These are phyloP conservation scores for Drosophila aldrichi DNA, from an alignment of 2,888 invertebrate genomes.

Conservation along the genomic window DNA sequence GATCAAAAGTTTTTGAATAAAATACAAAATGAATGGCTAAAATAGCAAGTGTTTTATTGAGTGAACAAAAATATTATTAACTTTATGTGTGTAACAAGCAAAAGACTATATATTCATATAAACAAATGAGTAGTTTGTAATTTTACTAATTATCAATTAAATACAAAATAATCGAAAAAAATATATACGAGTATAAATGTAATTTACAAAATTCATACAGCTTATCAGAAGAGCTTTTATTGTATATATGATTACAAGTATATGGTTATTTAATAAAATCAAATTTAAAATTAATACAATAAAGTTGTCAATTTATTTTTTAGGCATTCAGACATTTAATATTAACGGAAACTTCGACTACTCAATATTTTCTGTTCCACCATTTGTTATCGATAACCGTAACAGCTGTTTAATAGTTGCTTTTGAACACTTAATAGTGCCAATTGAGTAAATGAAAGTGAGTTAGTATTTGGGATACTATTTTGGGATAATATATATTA, in stretches of 20 bases:
- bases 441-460: neutral
- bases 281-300: conserved; percentile 1
- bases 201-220: conserved; percentile 34
- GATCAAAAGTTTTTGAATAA: conserved; percentile 37
- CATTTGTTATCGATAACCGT: conserved; percentile 3
- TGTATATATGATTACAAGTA: conserved; percentile 52
- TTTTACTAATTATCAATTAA: conserved; percentile 21
- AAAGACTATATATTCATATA: conserved; percentile 38
- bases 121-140: conserved; percentile 26
- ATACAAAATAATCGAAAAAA: conserved; percentile 17
- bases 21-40: conserved; percentile 36
- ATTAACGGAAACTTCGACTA: neutral
- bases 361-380: neutral
- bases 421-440: neutral
- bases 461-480: no score
- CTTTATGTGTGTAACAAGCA: conserved; percentile 27
- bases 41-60: conserved; percentile 50
- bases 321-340: neutral
- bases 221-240: conserved; percentile 58
- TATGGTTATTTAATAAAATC: conserved; percentile 46
- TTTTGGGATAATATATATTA: no score
- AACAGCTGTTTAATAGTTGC: conserved; percentile 1
- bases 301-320: neutral
- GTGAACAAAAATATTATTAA: conserved; percentile 25
- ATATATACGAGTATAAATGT: conserved; percentile 29